Conservation (phyloP, 2,888 invertebrate genomes). For the Abrostola tripartita region DNA sequence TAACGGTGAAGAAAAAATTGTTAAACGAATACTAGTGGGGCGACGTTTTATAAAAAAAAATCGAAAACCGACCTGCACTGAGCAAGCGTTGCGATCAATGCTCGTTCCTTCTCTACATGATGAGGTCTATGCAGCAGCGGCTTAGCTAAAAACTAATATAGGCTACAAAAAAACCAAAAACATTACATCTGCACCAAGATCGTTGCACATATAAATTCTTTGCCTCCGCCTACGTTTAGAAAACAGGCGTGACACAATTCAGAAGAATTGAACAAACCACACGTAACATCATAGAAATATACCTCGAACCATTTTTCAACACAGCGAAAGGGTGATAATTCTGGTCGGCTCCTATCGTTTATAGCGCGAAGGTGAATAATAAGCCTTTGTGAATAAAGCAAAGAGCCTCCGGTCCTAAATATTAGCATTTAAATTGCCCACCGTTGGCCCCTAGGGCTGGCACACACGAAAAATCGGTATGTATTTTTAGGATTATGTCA, state of each 20-base stretch:
- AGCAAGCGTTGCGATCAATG: too few species aligned
- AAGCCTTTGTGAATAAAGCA: conserved; percentile 43
- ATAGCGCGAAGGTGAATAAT: conserved; percentile 44
- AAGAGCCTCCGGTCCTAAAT: conserved; percentile 49
- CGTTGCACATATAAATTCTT: too few species aligned
- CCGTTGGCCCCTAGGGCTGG: conserved; percentile 47
- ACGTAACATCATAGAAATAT: background rate
- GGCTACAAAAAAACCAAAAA: too few species aligned
- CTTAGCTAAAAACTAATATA: too few species aligned
- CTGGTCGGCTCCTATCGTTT: conserved; percentile 20
- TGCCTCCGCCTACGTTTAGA: too few species aligned
- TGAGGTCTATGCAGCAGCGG: too few species aligned
- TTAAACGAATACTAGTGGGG: too few species aligned
- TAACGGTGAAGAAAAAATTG: too few species aligned
- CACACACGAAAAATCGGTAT: background rate
- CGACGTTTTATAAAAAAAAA: too few species aligned
- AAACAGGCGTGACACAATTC: background rate
- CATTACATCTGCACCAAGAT: too few species aligned
- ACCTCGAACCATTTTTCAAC: background rate
- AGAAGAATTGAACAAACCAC: background rate
- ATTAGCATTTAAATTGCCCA: conserved; percentile 74
- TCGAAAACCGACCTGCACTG: too few species aligned
- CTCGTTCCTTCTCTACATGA: too few species aligned
- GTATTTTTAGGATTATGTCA: background rate
- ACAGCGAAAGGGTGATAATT: conserved; percentile 24